Conservation (phyloP, 2,797 vertebrate species). For the Liparis tanakae region DNA sequence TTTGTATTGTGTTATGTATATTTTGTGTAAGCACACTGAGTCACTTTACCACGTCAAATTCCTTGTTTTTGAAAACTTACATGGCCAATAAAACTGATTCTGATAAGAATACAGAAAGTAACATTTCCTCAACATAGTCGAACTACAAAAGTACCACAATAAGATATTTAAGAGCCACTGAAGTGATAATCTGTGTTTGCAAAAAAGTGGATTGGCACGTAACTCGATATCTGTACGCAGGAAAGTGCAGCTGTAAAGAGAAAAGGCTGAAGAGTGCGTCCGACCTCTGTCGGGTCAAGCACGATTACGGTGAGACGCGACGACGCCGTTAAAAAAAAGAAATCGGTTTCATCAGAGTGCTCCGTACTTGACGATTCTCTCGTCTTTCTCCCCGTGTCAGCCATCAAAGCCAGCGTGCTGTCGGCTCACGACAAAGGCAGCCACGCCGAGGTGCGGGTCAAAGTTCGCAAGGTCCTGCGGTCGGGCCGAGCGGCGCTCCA, state of each 20-base stretch:
- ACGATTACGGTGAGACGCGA: conserved; percentile 86
- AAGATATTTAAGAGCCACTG: too few species aligned
- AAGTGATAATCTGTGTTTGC: too few species aligned
- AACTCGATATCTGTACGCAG: conserved; percentile 66
- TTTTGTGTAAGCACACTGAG: too few species aligned
- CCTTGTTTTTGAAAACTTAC: too few species aligned
- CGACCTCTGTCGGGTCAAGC: conserved; percentile 90
- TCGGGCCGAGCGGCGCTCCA: conserved; percentile 81
- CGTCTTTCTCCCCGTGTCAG: conserved; percentile 64
- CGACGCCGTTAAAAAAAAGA: too few species aligned
- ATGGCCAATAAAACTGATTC: too few species aligned
- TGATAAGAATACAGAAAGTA: too few species aligned
- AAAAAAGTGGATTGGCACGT: not conserved
- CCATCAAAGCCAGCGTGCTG: conserved; percentile 90
- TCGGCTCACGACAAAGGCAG: conserved; percentile 94
- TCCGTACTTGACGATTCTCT: not conserved
- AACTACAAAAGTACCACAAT: too few species aligned
- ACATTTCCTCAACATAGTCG: too few species aligned
- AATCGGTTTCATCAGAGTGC: not conserved
- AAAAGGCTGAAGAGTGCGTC: conserved; percentile 83
- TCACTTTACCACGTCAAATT: too few species aligned
- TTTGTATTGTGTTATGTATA: too few species aligned
- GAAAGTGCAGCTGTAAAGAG: conserved; percentile 91
- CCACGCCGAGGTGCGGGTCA: conserved; percentile 89
- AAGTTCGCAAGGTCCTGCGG: conserved; percentile 88